Evolutionary conservation across 2,888 invertebrate species (phyloP).

Genomic region (Steinernema scapterisci): DNA sequence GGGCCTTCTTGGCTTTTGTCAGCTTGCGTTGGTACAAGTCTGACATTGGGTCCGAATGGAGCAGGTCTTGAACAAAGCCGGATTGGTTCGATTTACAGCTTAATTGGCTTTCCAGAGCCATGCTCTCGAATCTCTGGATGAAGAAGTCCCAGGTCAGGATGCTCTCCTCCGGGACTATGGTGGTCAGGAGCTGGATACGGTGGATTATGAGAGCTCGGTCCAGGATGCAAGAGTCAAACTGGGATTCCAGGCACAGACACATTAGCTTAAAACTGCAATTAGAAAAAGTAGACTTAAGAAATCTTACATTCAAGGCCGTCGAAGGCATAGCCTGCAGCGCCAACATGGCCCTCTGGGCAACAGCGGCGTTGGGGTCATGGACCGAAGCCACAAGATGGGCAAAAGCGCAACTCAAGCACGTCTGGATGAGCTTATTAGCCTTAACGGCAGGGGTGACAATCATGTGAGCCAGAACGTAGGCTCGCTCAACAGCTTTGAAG

Average conservation of each 20-base stretch:
- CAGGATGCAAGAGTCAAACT: constrained; percentile 94
- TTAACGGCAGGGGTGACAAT: constrained; percentile 87
- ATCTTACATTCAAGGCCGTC: constrained; percentile 48
- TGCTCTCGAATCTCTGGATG: constrained; percentile 88
- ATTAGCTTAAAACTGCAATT: constrained; percentile 46
- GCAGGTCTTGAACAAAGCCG: constrained; percentile 81
- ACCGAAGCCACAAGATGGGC: constrained; percentile 93
- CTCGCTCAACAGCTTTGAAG: constrained; percentile 92
- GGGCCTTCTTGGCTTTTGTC: constrained; percentile 80
- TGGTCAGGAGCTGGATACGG: constrained; percentile 89
- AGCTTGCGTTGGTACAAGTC: constrained; percentile 85
- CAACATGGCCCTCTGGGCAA: constrained; percentile 77
- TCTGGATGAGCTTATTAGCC: constrained; percentile 80
- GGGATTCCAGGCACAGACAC: constrained; percentile 85
- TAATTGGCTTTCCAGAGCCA: constrained; percentile 94
- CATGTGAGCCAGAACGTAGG: constrained; percentile 87
- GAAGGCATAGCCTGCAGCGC: constrained; percentile 61
- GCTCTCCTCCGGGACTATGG: constrained; percentile 84
- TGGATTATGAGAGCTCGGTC: constrained; percentile 96
- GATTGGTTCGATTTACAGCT: constrained; percentile 69
- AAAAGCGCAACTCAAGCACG: constrained; percentile 92
- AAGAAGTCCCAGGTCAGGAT: constrained; percentile 97
- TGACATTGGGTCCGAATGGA: constrained; percentile 84
- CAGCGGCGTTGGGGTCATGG: constrained; percentile 91
- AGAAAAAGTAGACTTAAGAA: neutral